Base-by-base conservation (phyloP, 1,140 invertebrate species). In the Drosophila subobscura region DNA sequence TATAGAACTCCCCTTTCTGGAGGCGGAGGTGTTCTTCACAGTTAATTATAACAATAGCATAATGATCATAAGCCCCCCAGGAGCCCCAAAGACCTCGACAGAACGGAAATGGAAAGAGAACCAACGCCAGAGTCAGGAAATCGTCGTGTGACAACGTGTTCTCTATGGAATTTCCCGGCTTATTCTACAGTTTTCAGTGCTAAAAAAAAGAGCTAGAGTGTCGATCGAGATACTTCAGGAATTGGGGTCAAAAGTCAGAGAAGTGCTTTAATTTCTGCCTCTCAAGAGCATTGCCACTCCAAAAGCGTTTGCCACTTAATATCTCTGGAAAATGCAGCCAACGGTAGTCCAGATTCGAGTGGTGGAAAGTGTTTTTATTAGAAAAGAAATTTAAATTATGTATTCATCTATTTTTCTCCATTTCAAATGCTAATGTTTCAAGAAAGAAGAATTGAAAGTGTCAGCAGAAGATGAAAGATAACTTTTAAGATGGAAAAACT, bases 1-100 rank as follows among this genome's bases (percentile, higher is more conserved):
- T 86, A 86, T 78, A 71, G 33, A 37, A 37, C 33, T 37, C 33
- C 70, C 14, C 33, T 42, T 37, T 37, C 45, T 20, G 37, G 25
- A 7, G 16, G 40, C 2, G 12, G 7, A 46, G 20, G 29, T 10
- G 22, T 66, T 64, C 60, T 83, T 83, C 75, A 79, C 79, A 84
- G 79, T 72, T 84, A 84, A 84, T 84, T 84, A 84, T 72, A 83
- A 83, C 79, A 81, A 81, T 78, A 46, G 70, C 64, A 71, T 79
- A 79, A 73, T 74, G 67, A 77, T 61, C 77, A 73, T 78, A 73
- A 79, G 77, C 29, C 47, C 45, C 20, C 8, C n/a, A 5, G 45
- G 45, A 57, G 49, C 33, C 33, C 33, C 33, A 8, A 12, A 12
- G 10, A 3, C 10, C 33, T 10, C 10, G 10, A 37, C 33, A 37